phyloP scores from a whole-genome alignment of 2,797 vertebrate genomes.

The Siniperca obscura region DNA sequence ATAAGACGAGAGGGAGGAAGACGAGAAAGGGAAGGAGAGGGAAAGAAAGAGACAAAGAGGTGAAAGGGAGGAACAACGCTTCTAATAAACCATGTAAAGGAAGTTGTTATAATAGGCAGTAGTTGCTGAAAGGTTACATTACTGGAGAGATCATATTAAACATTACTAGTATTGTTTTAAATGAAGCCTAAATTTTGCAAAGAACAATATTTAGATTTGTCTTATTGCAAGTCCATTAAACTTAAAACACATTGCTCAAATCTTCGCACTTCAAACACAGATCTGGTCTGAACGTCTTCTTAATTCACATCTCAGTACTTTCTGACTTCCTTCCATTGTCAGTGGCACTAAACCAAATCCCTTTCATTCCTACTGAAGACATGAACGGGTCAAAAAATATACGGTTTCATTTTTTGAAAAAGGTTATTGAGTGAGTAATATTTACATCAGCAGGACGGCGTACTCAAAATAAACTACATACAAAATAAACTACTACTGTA shows the following conservation, averaged over 20 bases:
- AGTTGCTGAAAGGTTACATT: slow-evolving; percentile 9
- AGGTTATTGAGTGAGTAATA: too few relatives aligned
- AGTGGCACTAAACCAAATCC: too few relatives aligned
- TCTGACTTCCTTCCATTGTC: background rate
- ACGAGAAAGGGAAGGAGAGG: background rate
- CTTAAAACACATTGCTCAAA: background rate
- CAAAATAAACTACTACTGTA: too few relatives aligned
- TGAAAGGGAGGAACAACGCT: background rate
- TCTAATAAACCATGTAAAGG: slow-evolving; percentile 37
- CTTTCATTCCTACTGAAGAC: too few relatives aligned
- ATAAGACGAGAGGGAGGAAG: slow-evolving; percentile 15
- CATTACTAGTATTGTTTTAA: background rate
- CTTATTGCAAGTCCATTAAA: background rate
- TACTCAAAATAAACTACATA: too few relatives aligned
- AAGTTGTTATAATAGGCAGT: slow-evolving; percentile 27
- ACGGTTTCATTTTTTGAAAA: too few relatives aligned
- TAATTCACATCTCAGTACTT: background rate
- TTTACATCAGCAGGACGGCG: too few relatives aligned
- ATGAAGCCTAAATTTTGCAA: too few relatives aligned
- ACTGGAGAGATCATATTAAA: slow-evolving; percentile 6
- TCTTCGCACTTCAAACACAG: too few relatives aligned
- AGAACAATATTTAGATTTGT: too few relatives aligned
- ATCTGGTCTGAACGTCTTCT: background rate
- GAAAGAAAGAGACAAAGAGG: background rate
- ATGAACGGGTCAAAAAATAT: too few relatives aligned